Base-by-base conservation (phyloP, 2,113 vertebrate species). In the Hypocryptadius cinnamomeus region DNA sequence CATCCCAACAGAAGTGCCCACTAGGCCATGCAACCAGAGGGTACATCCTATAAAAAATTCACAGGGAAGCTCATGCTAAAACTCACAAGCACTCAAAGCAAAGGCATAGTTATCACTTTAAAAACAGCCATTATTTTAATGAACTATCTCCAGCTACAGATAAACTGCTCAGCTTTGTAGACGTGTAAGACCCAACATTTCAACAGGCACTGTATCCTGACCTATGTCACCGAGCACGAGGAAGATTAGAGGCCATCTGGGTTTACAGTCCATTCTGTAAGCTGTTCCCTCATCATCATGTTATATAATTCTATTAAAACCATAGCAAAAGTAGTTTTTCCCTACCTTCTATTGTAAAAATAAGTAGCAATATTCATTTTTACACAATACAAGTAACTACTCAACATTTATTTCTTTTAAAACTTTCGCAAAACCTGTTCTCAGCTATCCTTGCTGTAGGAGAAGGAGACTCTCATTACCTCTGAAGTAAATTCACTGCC, bases 231-330 rank as follows among this genome's bases (percentile, higher is more conserved):
- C 63, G 53, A 73, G 54, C 35, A 56, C 8, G 39, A 91, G 42
- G 59, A 87, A 92, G 89, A 95, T 95, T 85, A 95, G 56, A 89
- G 74, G 90, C 81, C 95, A 93, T 93, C 89, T 96, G 91, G 66
- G 76, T 94, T 94, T 91, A 92, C 81, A 77, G 64, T 22, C 68
- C 63, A 51, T 65, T 95, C 74, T 66, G 71, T 85, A 95, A 95
- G 74, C 81, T 0, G 5, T 79, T 79, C 87, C 59, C 89, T 85
- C 81, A 59, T 84, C 70, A 59, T 56, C 54, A n/a, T 2, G 14
- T 95, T 96, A 94, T n/a, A 74, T 79, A 95, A 96, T 83, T 87
- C 85, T 17, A 47, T 54, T 59, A 61, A 90, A 87, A 59, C 22
- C 14, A 8, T 1, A 21, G 5, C 33, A 91, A 78, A 89, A 51